Base-by-base conservation (phyloP, 2,113 vertebrate species). In the Anolis sagrei region DNA sequence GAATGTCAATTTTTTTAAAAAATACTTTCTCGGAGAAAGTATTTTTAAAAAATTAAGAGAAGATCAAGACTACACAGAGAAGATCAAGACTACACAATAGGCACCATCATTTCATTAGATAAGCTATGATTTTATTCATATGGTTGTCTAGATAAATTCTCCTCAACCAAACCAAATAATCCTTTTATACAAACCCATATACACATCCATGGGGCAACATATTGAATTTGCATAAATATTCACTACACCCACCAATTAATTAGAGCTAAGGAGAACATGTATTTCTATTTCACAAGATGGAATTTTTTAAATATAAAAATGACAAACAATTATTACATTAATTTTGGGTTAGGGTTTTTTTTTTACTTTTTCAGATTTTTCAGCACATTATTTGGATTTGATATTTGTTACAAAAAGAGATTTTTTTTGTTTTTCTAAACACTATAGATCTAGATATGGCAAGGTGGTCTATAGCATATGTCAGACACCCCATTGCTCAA, bases 321-420 rank as follows among this genome's bases (percentile, higher is more conserved):
- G n/a, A 78, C 27, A 23, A 83, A 88, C 94, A 83, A 94, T 93
- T 96, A 94, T 88, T 92, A 88, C 93, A 93, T 95, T 95, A 92
- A 95, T 94, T 88, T 76, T 86, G 66, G 78, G 73, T 88, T 76
- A 86, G 66, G 78, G 73, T 61, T 91, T 94, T 94, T 91, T 90
- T 90, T 92, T 95, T 74, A 92, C 93, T 93, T 94, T 95, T 95
- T 93, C 94, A 93, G 5, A 5, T 44, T 44, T 44, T 14, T 54
- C 49, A 51, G 49, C 51, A 54, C 51, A 54, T 54, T 58, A 58
- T 58, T 58, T 58, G 54, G 14, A 58, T 58, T 11, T 18, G 54
- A 1, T 18, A 58, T 58, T 58, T 16, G 14, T 14, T 58, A 58
- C 54, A 58, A 58, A 58, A 58, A 14, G 54, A 0, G 54, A 58